Base-by-base conservation (phyloP, 2,888 invertebrate genomes). In the Tineola bisselliella region DNA sequence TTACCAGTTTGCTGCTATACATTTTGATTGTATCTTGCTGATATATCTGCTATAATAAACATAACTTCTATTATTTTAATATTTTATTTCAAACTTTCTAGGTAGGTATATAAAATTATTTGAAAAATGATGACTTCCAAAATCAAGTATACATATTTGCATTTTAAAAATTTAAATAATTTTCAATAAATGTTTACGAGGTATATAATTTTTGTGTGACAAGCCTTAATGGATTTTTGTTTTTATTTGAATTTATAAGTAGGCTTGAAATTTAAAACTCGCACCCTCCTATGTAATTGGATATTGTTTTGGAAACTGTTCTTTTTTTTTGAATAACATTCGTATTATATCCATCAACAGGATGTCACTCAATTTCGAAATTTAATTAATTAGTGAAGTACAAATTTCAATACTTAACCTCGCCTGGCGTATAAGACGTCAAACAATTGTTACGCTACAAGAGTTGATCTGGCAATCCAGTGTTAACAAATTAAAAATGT, bases 211-310 rank as follows among this genome's bases (percentile, higher is more conserved):
- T 17, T 15, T 1, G n/a, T 19, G 56, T 61, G 57, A 61, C 61
- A 58, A 13, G 30, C 15, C 18, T 44, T 61, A 61, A 61, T 61
- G 61, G 61, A 12, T 25, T 61, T 48, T 25, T 59, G 61, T 61
- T 61, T 44, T 44, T 30, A 58, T 61, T 61, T 61, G 31, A 61
- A 61, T 61, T 44, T 58, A 61, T 61, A 56, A 44, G 19, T 52
- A 48, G 48, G 15, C n/a, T 8, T 6, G 33, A 19, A 58, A n/a
- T 19, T 4, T 4, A 56, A 58, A 58, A 33, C 33, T 33, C 31
- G 8, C 33, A 19, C 58, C 58, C 58, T 58, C 58, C 19, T 25
- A 25, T 33, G 58, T 33, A 58, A 58, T 58, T 25, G n/a, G 6
- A 33, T 17, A 58, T 30, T 33, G 58, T 58, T 58, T 54, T n/a